Conservation (phyloP, 2,888 invertebrate genomes). For the Drosophila tanythrix region DNA sequence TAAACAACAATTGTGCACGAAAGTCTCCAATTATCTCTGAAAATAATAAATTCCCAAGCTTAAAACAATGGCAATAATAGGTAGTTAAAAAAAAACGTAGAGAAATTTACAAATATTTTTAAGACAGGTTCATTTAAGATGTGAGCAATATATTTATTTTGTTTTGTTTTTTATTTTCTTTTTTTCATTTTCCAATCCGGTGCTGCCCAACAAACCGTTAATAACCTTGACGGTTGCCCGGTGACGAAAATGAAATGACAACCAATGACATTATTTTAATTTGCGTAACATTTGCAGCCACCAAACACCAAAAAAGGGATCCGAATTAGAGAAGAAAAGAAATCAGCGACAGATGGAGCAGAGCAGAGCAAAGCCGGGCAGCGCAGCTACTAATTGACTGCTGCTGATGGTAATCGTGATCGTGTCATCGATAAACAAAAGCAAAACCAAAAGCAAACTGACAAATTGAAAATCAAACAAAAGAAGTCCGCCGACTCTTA, state of each 20-base stretch:
- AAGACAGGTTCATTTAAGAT: background rate
- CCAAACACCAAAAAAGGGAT: conserved; percentile 35
- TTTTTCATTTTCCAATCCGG: conserved; percentile 51
- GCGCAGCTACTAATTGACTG: conserved; percentile 53
- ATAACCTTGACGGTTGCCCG: conserved; percentile 63
- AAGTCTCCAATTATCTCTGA: conserved; percentile 23
- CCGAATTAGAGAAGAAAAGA: conserved; percentile 33
- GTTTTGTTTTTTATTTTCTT: conserved; percentile 19
- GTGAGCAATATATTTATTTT: background rate
- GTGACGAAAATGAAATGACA: conserved; percentile 63
- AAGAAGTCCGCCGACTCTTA: conserved; percentile 13
- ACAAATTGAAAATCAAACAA: conserved; percentile 49
- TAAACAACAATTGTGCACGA: conserved; percentile 35
- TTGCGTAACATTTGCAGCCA: conserved; percentile 74
- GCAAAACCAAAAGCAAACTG: conserved; percentile 45
- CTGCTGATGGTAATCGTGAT: conserved; percentile 52
- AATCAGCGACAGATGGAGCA: conserved; percentile 27
- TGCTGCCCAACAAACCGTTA: conserved; percentile 59
- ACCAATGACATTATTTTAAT: conserved; percentile 46
- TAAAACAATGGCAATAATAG: conserved; percentile 16
- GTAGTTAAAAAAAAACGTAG: background rate
- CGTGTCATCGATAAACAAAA: conserved; percentile 64
- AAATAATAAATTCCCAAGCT: conserved; percentile 28
- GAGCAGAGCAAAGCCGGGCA: background rate
- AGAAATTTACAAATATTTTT: background rate